A percentile compares a stretch with the other conserved stretches of the same genome.
phyloP scores from a whole-genome alignment of 2,113 vertebrate genomes.

The Eonycteris spelaea region DNA sequence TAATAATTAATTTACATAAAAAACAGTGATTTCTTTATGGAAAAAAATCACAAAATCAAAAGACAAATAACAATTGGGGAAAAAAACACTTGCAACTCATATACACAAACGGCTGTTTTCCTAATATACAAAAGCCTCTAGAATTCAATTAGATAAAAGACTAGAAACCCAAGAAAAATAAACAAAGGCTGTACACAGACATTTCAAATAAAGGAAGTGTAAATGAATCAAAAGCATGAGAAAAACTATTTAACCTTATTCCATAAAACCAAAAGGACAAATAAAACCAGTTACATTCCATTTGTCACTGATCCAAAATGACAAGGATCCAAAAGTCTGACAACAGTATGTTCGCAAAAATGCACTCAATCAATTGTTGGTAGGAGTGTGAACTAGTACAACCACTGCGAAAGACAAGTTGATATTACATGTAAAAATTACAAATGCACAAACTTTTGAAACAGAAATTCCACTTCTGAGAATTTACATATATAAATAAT shows the following conservation, averaged over 20 bases:
- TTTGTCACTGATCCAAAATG: background rate
- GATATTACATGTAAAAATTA: constrained; percentile 18
- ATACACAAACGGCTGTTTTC: background rate
- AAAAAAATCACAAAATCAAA: background rate
- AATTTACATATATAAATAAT: background rate
- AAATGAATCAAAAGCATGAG: background rate
- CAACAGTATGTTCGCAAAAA: background rate
- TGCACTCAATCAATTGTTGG: background rate
- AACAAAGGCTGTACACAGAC: background rate
- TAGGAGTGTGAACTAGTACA: background rate
- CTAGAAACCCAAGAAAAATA: background rate
- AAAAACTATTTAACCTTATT: constrained; percentile 8
- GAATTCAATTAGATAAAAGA: background rate
- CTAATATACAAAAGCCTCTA: background rate
- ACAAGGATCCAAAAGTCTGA: background rate
- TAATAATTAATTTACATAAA: background rate
- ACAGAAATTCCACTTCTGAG: background rate
- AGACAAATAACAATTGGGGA: constrained; percentile 8
- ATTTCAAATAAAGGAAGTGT: constrained; percentile 13
- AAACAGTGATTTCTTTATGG: background rate
- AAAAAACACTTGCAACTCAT: background rate
- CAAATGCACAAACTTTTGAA: constrained; percentile 1
- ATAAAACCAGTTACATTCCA: constrained; percentile 13
- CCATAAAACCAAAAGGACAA: constrained; percentile 25
- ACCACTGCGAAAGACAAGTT: background rate